Base-by-base conservation (phyloP, 2,113 vertebrate genomes). In the Oenanthe oenanthe region DNA sequence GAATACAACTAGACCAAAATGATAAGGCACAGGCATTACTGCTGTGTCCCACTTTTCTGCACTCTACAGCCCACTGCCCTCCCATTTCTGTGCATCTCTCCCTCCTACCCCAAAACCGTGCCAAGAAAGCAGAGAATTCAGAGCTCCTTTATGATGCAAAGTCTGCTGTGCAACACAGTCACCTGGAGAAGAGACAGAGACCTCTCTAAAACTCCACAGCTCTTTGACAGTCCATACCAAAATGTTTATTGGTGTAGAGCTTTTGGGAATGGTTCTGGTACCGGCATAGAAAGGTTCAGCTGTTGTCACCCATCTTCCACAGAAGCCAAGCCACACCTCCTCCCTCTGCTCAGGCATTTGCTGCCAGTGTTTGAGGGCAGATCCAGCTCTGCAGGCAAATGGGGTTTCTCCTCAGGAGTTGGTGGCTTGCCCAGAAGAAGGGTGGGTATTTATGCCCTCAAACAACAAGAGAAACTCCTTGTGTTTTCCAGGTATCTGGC, bases 341-440 rank as follows among this genome's bases (percentile, higher is more conserved):
- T 89, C 89, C 45, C 67, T 80, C 72, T 47, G 88, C 67, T 88
- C 85, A 77, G 75, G 85, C 71, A 51, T 85, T 85, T 85, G 78
- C 71, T 85, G 74, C 24, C 72, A 76, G 60, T 26, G 21, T 73
- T 77, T 58, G 43, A 83, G 75, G 34, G 80, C 77, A 92, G 62
- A 80, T 58, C 47, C 72, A 54, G 40, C 77, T 82, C 71, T 60
- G 81, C 58, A 94, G 78, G 61, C 75, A 81, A 85, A 72, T 3
- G 4, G 36, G 36, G 58, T 38, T 95, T 91, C 93, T 91, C 84
- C 70, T 61, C 66, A 58, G 91, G 93, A 89, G 88, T 0, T 88
- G 84, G 89, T 87, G 89, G 87, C 66, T 92, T 97, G 87, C 92
- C 94, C 77, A 95, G 81, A 94, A 50, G 0, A 3, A 65, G 42